phyloP scores from a whole-genome alignment of 2,888 invertebrate genomes.

The Boloria selene region DNA sequence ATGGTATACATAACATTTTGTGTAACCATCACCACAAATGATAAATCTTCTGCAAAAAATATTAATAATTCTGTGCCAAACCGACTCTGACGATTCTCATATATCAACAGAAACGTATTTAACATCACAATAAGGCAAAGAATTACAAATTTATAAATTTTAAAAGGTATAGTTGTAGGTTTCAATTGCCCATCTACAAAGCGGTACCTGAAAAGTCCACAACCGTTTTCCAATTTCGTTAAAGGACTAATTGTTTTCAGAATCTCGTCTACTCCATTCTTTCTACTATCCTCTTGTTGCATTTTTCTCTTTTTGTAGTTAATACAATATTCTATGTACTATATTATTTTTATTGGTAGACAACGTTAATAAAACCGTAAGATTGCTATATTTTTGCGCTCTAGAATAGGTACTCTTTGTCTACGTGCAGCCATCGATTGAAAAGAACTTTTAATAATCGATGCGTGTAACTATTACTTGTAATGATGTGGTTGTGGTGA shows the following conservation, averaged over 20 bases:
- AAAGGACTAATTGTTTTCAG: conserved; percentile 11
- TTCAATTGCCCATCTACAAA: background rate
- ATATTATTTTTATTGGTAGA: background rate
- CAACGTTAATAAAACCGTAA: too few relatives aligned
- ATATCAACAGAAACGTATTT: background rate
- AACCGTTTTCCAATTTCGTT: conserved; percentile 17
- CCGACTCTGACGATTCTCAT: background rate
- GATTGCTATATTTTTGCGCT: too few relatives aligned
- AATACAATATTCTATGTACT: background rate
- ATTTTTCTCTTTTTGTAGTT: background rate
- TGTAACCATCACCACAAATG: conserved; percentile 1
- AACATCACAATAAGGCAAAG: background rate
- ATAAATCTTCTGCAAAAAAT: background rate
- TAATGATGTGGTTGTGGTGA: too few relatives aligned
- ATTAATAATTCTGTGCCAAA: background rate
- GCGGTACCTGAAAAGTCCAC: conserved; percentile 16
- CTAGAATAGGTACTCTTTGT: too few relatives aligned
- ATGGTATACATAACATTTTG: conserved; percentile 21
- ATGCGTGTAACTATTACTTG: too few relatives aligned
- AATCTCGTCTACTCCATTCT: background rate
- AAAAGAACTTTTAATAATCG: too few relatives aligned
- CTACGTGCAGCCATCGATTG: too few relatives aligned
- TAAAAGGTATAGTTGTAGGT: conserved; percentile 1
- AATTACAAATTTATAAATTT: conserved; percentile 7
- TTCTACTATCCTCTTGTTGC: background rate